These are phyloP conservation scores for Dipodomys spectabilis DNA, from an alignment of 2,113 vertebrate species.

Conservation along the genomic window DNA sequence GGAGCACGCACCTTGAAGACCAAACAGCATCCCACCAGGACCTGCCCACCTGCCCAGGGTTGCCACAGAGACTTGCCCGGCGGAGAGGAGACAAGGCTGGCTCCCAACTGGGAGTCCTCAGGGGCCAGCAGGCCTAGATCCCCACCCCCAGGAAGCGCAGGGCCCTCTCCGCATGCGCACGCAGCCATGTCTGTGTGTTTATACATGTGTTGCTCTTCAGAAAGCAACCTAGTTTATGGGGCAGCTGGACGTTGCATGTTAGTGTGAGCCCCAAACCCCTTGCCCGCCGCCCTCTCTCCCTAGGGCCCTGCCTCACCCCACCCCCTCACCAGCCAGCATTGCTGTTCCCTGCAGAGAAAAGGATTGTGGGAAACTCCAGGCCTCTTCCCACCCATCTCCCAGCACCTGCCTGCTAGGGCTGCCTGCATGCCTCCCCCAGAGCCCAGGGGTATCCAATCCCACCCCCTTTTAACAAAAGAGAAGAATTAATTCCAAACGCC, in stretches of 20 bases:
- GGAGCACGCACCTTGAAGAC: constrained; percentile 81
- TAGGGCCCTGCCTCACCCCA: constrained; percentile 1
- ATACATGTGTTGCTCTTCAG: constrained; percentile 65
- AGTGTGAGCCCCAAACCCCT: constrained; percentile 66
- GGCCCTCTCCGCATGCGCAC: constrained; percentile 72
- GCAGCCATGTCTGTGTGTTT: constrained; percentile 77
- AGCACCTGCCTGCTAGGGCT: constrained; percentile 1
- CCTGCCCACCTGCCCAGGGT: not conserved
- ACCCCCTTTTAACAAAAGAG: constrained; percentile 71
- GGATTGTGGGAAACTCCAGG: constrained; percentile 78
- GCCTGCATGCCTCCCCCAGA: constrained; percentile 76
- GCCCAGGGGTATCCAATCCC: constrained; percentile 34
- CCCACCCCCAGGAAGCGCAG: constrained; percentile 58
- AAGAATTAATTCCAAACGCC: constrained; percentile 74
- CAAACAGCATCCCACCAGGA: constrained; percentile 15
- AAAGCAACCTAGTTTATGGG: constrained; percentile 68
- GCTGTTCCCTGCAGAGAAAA: constrained; percentile 70
- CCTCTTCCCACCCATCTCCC: constrained; percentile 31
- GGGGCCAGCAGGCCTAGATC: constrained; percentile 1
- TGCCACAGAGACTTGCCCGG: not conserved
- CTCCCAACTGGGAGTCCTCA: not conserved
- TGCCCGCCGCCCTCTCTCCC: not conserved
- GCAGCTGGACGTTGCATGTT: constrained; percentile 82
- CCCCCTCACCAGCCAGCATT: constrained; percentile 31
- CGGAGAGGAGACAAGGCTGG: not conserved